Percentiles rank a stretch among this genome's conserved stretches.
Evolutionary conservation across 2,113 vertebrate species (phyloP).

Genomic region (Gymnorhina tibicen): DNA sequence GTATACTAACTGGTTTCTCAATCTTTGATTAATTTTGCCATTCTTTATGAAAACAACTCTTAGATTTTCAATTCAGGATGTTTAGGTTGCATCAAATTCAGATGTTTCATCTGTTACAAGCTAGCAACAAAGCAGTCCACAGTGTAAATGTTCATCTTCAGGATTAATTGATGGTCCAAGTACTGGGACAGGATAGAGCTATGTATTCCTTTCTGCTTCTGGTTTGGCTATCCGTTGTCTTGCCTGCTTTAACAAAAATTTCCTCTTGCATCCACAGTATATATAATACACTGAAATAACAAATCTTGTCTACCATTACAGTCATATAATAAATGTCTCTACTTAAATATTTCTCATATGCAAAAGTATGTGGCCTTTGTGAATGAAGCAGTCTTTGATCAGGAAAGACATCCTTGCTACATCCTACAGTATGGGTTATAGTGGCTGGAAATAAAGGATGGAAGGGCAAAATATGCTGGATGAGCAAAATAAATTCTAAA

Average conservation of each 20-base stretch:
- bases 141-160: neutral
- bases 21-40: neutral
- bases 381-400: neutral
- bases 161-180: neutral
- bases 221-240: neutral
- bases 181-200: neutral
- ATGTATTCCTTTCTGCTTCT: neutral
- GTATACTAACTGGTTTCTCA: neutral
- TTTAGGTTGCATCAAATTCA: neutral
- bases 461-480: too few relatives aligned
- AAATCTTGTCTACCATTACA: neutral
- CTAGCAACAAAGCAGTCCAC: neutral
- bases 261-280: neutral
- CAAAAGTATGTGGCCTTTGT: neutral
- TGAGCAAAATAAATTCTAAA: neutral
- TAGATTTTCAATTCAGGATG: neutral
- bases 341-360: neutral
- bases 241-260: neutral
- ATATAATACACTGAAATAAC: neutral
- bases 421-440: neutral
- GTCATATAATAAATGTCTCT: neutral
- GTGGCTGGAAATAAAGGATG: neutral
- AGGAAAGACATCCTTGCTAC: neutral
- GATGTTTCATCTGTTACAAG: neutral
- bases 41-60: neutral